Base-by-base conservation (phyloP, 2,797 vertebrate species). In the Lemur catta region DNA sequence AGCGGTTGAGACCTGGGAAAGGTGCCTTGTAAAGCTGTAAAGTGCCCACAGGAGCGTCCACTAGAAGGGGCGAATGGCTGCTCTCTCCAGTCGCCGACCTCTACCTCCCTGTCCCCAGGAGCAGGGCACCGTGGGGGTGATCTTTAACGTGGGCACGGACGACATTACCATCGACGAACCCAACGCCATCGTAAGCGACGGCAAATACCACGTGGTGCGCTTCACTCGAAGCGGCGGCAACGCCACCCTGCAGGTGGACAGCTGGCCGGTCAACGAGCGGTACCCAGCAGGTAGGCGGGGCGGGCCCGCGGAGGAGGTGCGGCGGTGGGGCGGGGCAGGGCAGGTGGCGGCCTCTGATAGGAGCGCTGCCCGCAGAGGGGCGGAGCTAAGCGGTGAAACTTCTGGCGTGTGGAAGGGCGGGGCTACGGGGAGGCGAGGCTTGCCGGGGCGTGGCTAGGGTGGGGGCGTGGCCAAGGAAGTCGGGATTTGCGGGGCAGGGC, bases 191-290 rank as follows among this genome's bases (percentile, higher is more conserved):
- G 99, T 99, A 95, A 99, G 99, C 91, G 99, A 99, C 79, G 99
- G 99, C 98, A 99, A 99, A 98, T 99, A 99, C 99, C 99, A 99
- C 76, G 99, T 99, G 98, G 99, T 99, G 50, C 99, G 99, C 97
- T 99, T 99, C 98, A 99, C 99, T 33, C 99, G 99, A 98, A 99
- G 99, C 8, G 99, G 99, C 41, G 99, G 99, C 97, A 99, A 99
- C 72, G 99, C 99, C 98, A 99, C 99, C 38, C 99, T 99, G 97
- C 99, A 99, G 98, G 99, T 99, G 99, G 99, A 99, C 99, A 99
- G 99, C 99, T 99, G 99, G 99, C 99, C 99, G 0, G 98, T 99
- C 98, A 99, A 99, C 87, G 99, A 99, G 97, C 99, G 99, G 92
- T 99, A 99, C 97, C 99, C 99, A 10, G 99, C 99, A 99, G 99